Evolutionary conservation across 2,113 vertebrate genomes (phyloP).

Genomic region (Pseudorhombus dupliciocellatus): DNA sequence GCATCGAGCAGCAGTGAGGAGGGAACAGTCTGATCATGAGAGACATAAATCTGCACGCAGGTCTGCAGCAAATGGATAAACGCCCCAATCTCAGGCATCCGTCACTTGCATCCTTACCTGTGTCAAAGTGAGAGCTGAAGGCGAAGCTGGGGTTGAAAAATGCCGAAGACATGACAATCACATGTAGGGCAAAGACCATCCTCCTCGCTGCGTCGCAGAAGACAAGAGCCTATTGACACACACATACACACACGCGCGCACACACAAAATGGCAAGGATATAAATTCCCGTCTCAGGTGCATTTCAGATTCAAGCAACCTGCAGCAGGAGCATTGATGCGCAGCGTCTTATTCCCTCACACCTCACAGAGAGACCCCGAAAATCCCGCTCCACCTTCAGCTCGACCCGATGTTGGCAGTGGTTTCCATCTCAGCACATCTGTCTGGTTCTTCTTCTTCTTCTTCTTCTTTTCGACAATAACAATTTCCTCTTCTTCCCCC

Average conservation of each 20-base stretch:
- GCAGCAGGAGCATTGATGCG: constrained; percentile 35
- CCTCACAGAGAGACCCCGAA: constrained; percentile 52
- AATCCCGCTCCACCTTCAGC: constrained; percentile 64
- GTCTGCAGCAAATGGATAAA: constrained; percentile 10
- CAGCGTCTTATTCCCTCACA: constrained; percentile 70
- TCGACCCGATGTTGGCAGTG: constrained; percentile 63
- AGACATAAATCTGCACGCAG: not conserved
- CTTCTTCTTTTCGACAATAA: no score
- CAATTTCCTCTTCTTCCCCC: no score
- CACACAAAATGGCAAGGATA: constrained; percentile 45
- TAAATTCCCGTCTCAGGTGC: constrained; percentile 57
- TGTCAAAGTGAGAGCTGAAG: constrained; percentile 92
- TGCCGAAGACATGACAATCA: constrained; percentile 87
- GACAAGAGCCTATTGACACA: constrained; percentile 49
- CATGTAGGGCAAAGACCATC: constrained; percentile 79
- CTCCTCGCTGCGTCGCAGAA: constrained; percentile 70
- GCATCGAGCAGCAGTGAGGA: constrained; percentile 1
- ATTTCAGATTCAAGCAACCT: constrained; percentile 34
- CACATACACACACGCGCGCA: not conserved
- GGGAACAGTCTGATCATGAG: not conserved
- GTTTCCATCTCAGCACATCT: constrained; percentile 61
- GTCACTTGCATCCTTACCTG: constrained; percentile 83
- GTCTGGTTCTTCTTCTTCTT: not conserved
- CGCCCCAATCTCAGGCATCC: not conserved
- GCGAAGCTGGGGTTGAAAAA: constrained; percentile 91